Base-by-base conservation (phyloP, 2,113 vertebrate species). In the Pterocles gutturalis region DNA sequence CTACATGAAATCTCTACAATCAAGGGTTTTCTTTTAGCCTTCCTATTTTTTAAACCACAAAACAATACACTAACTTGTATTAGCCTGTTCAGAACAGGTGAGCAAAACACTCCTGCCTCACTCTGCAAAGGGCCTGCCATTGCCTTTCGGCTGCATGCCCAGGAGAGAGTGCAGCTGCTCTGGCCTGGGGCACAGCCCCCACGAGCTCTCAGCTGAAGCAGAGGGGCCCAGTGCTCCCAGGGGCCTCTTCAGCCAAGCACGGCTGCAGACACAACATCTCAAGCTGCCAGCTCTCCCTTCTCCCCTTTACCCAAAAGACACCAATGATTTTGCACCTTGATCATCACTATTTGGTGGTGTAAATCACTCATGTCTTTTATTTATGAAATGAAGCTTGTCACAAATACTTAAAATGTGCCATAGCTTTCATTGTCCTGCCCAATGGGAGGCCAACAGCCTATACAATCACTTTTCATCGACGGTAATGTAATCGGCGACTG, bases 51-150 rank as follows among this genome's bases (percentile, higher is more conserved):
- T 8, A 62, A 80, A n/a, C 3, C 10, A 28, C 65, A 61, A 51
- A 61, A 22, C 10, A 6, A 17, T 12, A 10, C 41, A 41, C 41
- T 14, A 41, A 41, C 15, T 48, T n/a, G 2, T 2, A 13, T 12
- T 16, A 76, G 15, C 31, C 15, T 21, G 7, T 12, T 71, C 16
- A 48, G 22, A 46, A 34, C 14, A 89, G 7, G 14, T 2, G 25
- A 82, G 36, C 17, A 62, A 38, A 60, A 60, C 2, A 0, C 8
- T 34, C 5, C 7, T 0, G 0, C 22, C 21, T 28, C 6, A 11
- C 3, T 21, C 1, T 2, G 0, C 15, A 22, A 15, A 61, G 31
- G 17, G 20, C 9, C 55, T 8, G 7, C 57, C 5, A 2, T 2
- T 21, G 58, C 43, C 34, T 69, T 53, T 60, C 26, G 53, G n/a